Conservation (phyloP, 2,888 invertebrate genomes). For the Hirtodrosophila confusa region DNA sequence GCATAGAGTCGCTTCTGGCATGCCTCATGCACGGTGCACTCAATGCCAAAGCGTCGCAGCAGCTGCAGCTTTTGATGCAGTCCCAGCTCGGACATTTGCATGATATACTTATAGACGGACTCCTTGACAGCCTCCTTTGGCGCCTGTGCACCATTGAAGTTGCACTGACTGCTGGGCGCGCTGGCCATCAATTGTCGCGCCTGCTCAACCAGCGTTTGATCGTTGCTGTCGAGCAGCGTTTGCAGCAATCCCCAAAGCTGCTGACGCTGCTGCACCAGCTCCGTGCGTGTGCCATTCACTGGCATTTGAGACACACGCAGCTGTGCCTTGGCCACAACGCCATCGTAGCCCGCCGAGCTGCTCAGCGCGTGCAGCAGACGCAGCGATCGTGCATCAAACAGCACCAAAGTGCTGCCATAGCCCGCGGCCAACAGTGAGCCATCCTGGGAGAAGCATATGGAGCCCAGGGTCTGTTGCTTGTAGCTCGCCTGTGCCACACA, state of each 20-base stretch:
- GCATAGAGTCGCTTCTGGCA: constrained; percentile 54
- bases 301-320: constrained; percentile 64
- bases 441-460: constrained; percentile 89
- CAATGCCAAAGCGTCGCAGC: constrained; percentile 77
- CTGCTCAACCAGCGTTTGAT: constrained; percentile 70
- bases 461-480: constrained; percentile 86
- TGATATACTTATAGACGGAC: constrained; percentile 65
- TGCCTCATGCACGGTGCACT: constrained; percentile 66
- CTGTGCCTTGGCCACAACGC: constrained; percentile 79
- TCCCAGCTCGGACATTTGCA: constrained; percentile 78
- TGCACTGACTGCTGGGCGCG: constrained; percentile 20
- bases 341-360: constrained; percentile 77
- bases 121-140: constrained; percentile 46
- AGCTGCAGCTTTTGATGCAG: constrained; percentile 82
- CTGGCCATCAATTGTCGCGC: constrained; percentile 47
- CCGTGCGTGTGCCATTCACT: constrained; percentile 64
- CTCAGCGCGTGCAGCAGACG: constrained; percentile 86
- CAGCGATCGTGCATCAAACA: constrained; percentile 88
- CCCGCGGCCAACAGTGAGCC: constrained; percentile 90
- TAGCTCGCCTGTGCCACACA: constrained; percentile 88
- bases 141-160: constrained; percentile 4
- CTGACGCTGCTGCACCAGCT: constrained; percentile 68
- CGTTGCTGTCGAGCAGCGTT: constrained; percentile 73
- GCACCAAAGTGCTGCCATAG: constrained; percentile 88
- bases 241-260: constrained; percentile 73